phyloP scores from a whole-genome alignment of 2,113 vertebrate species.

The Tenrec ecaudatus region DNA sequence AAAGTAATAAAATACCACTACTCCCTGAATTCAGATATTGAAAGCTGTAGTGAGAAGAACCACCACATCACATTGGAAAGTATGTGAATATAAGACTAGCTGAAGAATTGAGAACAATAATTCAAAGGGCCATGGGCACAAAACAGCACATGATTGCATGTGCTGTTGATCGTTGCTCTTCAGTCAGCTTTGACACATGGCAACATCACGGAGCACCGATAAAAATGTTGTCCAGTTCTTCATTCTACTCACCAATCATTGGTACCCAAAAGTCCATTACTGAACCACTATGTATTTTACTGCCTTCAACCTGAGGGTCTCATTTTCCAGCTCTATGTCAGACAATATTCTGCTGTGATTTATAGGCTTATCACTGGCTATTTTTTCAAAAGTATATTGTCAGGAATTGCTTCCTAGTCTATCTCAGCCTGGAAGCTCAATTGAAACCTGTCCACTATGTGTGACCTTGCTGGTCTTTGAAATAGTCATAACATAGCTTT shows the following conservation, averaged over 20 bases:
- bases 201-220: neutral
- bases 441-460: neutral
- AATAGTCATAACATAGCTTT: neutral
- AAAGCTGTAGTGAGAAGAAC: neutral
- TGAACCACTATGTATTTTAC: neutral
- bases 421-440: neutral
- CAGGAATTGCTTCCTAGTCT: neutral
- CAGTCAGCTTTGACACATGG: neutral
- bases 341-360: neutral
- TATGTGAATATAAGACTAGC: neutral
- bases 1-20: neutral
- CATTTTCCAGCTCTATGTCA: neutral
- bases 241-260: neutral
- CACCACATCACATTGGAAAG: neutral
- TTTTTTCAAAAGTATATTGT: neutral
- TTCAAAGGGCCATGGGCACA: neutral
- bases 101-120: neutral
- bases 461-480: neutral
- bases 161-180: neutral
- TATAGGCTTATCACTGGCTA: neutral
- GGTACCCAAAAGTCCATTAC: neutral
- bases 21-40: neutral
- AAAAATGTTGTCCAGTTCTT: too few species aligned
- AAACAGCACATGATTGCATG: neutral
- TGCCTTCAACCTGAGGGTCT: neutral